Evolutionary conservation across 2,888 invertebrate species (phyloP), one percentile per base, ranked within the genome.

Genomic region (Lutraria lutraria): DNA sequence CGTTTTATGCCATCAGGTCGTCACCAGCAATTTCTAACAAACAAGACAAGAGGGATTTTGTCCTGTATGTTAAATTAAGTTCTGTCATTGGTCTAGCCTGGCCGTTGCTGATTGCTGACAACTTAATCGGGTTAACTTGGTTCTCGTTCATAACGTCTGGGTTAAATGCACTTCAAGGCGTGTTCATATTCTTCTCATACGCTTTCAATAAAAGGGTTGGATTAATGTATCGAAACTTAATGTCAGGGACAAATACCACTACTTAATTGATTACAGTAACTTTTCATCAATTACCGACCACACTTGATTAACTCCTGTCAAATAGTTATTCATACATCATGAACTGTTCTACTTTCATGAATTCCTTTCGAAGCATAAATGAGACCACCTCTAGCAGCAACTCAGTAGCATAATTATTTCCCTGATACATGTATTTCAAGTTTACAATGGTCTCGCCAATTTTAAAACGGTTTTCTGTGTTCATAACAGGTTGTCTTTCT

Each of bases 51-150:
- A 88, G 34, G 29, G 91, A 92, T 13, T 89, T 94, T 13, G 85
- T 85, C 16, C 83, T 93, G 4, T 95, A 94, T 81, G 29, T 92
- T 2, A 93, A 93, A 63, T 87, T 95, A 31, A 93, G 93, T 63
- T 88, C 92, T 19, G 80, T 95, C 52, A 93, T 94, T 6, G 94
- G 94, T 0, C 43, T 93, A 15, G 89, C 93, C 63, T 95, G 94
- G 94, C 53, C 93, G 21, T 82, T 94, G 4, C 92, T 93, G n/a
- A 88, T 95, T 4, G 79, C 94, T 4, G 92, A 93, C 34, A 92
- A 90, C 16, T 72, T 93, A 31, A 84, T 94, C 6, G 90, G 90
- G 6, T 79, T 91, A 21, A 86, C 87, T 12, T 85, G 88, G 52
- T 89, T 95, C n/a, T 86, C 90, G 6, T 93, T 90, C 80, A 52